phyloP scores from a whole-genome alignment of 2,888 invertebrate species.

The Mesoligia furuncula region DNA sequence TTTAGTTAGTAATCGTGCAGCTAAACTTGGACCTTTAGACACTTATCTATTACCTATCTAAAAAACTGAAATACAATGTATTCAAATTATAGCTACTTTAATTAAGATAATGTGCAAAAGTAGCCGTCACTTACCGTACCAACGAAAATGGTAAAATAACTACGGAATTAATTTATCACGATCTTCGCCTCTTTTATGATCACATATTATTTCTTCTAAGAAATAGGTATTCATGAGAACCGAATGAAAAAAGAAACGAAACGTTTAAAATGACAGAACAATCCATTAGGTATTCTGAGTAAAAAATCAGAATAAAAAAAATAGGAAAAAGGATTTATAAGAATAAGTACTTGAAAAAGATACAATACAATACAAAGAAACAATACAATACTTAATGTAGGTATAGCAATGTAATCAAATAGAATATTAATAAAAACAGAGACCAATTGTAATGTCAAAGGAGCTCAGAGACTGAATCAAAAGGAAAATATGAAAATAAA shows the following conservation, averaged over 20 bases:
- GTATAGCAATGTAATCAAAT: background rate
- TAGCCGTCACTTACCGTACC: background rate
- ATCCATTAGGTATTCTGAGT: background rate
- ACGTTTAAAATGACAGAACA: background rate
- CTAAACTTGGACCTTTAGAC: too few relatives aligned
- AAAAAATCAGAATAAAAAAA: background rate
- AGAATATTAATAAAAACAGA: conserved; percentile 3
- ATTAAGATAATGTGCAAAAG: background rate
- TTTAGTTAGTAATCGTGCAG: too few relatives aligned
- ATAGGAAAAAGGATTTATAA: too few relatives aligned
- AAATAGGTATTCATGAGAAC: background rate
- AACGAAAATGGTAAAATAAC: too few relatives aligned
- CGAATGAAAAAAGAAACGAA: background rate
- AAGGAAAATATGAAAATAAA: conserved; percentile 18
- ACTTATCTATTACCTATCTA: too few relatives aligned
- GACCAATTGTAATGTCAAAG: conserved; percentile 27
- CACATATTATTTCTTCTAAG: background rate
- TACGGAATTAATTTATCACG: background rate
- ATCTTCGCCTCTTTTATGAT: background rate
- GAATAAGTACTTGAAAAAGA: background rate
- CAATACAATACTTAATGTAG: conserved; percentile 15
- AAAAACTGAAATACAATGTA: too few relatives aligned
- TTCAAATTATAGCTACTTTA: background rate
- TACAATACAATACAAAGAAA: too few relatives aligned
- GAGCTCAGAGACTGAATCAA: conserved; percentile 5